Evolutionary conservation across 2,797 vertebrate genomes (phyloP), one percentile per base, ranked within the genome.

Genomic region (Hoplostethus atlanticus): DNA sequence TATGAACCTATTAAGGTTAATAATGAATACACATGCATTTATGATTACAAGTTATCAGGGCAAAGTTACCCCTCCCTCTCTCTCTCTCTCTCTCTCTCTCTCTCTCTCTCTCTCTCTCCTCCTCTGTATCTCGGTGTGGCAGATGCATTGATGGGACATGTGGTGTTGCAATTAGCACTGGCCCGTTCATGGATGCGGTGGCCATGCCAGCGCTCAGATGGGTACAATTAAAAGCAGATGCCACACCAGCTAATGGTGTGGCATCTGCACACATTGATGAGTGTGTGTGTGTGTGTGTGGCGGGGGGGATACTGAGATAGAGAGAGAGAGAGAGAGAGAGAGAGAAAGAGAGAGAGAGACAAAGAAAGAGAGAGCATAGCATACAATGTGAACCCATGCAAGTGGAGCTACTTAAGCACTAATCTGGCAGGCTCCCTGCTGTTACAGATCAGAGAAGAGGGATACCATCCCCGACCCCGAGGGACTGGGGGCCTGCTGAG

Each of bases 171-270:
- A 89, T 91, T 87, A 90, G 64, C 68, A 28, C 61, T 70, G 80
- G 84, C 64, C 76, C 56, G 74, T 79, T 68, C 56, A 57, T 82
- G 76, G 86, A 81, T 17, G 57, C 42, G 53, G 50, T 72, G 63
- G 53, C 79, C 10, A 64, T 10, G 68, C 80, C 82, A 86, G 63
- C 15, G 67, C 79, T 90, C 87, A 87, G 80, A 89, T 85, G 84
- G 87, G 73, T 59, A 75, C 84, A 86, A 81, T 92, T 89, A 88
- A 88, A 83, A 89, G 71, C 89, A 93, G 89, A 92, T 91, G 89
- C 83, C 87, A 76, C 80, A 80, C 61, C 12, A 71, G 76, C 52
- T 85, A 80, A 87, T 76, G 79, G 73, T 50, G 58, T 7, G 46
- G n/a, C n/a, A n/a, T n/a, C n/a, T n/a, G n/a, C n/a, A n/a, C n/a